phyloP scores from a whole-genome alignment of 2,888 invertebrate genomes.

The Xestoiulus laeticollis region DNA sequence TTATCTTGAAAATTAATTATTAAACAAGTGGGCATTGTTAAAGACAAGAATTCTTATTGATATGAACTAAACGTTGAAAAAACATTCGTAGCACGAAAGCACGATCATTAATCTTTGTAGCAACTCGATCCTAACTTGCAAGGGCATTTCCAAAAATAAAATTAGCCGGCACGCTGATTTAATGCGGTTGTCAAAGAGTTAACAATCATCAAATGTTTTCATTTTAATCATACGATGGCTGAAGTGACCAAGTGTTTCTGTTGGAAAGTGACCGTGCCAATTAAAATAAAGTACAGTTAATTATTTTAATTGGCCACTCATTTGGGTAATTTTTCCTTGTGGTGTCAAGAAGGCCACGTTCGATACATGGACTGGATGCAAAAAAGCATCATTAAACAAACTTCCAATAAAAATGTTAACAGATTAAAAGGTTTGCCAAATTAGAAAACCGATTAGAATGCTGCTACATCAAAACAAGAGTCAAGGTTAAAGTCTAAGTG shows the following conservation, averaged over 20 bases:
- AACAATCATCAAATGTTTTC: not conserved
- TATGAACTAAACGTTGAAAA: no score
- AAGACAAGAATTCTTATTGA: no score
- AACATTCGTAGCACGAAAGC: no score
- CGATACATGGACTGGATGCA: not conserved
- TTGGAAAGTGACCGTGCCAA: not conserved
- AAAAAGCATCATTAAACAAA: not conserved
- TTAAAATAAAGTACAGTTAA: conserved; percentile 2
- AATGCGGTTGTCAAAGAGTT: not conserved
- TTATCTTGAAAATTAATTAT: no score
- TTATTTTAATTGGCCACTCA: not conserved
- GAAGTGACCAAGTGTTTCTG: not conserved
- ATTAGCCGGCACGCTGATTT: not conserved
- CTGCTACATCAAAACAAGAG: not conserved
- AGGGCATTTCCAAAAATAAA: not conserved
- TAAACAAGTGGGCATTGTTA: no score
- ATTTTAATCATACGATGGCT: not conserved
- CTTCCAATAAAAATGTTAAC: not conserved
- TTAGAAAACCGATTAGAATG: not conserved
- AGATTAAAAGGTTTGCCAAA: not conserved
- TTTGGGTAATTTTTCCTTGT: not conserved
- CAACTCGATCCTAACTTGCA: not conserved
- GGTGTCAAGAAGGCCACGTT: not conserved
- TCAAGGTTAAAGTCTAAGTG: not conserved
- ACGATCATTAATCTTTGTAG: not conserved